These are phyloP conservation scores for Vulpes lagopus DNA, from an alignment of 2,113 vertebrate genomes.

Conservation along the genomic window DNA sequence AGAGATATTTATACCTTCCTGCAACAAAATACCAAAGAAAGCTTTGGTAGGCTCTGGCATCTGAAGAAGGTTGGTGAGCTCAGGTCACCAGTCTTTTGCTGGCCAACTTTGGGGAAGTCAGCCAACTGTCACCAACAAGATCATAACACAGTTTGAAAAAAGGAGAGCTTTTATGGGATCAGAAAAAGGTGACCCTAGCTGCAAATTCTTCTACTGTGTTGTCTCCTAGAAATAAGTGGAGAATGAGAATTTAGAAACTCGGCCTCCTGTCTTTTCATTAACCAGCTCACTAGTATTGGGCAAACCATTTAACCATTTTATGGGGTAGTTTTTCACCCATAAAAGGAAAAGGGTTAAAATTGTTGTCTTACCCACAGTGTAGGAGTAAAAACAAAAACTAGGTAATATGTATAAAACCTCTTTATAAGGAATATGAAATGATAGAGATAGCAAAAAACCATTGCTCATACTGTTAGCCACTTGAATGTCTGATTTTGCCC, in stretches of 20 bases:
- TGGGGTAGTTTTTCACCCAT: slow-evolving; percentile 19
- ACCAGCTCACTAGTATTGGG: not conserved
- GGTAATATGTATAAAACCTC: not conserved
- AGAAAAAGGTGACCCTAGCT: not conserved
- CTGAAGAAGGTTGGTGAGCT: not conserved
- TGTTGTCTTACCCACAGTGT: not conserved
- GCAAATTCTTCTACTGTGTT: not conserved
- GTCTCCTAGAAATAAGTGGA: not conserved
- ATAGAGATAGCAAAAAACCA: not conserved
- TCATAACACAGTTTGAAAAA: not conserved
- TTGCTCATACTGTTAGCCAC: too few relatives aligned
- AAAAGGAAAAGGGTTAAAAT: not conserved
- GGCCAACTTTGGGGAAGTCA: not conserved
- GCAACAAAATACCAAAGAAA: not conserved
- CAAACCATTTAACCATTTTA: not conserved
- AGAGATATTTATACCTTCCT: not conserved
- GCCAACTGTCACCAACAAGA: not conserved
- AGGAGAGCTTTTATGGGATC: not conserved
- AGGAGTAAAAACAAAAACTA: not conserved
- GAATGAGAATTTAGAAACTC: not conserved
- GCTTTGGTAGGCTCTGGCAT: not conserved
- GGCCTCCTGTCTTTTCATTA: not conserved
- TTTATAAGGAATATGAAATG: not conserved
- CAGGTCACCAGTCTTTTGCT: not conserved
- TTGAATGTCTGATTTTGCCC: not conserved